A percentile compares a stretch with the other conserved stretches of the same genome.
phyloP scores from a whole-genome alignment of 2,888 invertebrate species.

The Eupithecia dodoneata region DNA sequence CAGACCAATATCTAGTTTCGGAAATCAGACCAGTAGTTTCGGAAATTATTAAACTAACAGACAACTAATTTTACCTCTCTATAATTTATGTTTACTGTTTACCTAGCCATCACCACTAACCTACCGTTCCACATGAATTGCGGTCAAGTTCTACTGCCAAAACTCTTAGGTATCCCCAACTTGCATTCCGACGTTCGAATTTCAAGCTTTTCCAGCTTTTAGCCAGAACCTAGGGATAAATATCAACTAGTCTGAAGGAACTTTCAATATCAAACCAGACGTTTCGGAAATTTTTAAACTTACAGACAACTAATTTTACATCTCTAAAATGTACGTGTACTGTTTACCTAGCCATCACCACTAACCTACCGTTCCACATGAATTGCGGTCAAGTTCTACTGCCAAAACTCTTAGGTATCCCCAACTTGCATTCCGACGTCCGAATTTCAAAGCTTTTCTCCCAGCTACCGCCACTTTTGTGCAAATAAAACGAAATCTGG shows the following conservation, averaged over 20 bases:
- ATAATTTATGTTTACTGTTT: background rate
- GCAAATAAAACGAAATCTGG: slow-evolving; percentile 24
- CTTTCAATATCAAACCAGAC: too few relatives aligned
- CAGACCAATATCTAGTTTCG: too few relatives aligned
- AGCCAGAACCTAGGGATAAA: too few relatives aligned
- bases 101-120: background rate
- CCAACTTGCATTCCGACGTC: slow-evolving; percentile 10
- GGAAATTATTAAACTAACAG: background rate
- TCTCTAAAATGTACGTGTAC: background rate
- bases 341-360: background rate
- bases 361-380: background rate
- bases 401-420: slow-evolving; percentile 2
- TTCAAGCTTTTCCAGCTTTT: slow-evolving; percentile 13
- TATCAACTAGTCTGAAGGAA: too few relatives aligned
- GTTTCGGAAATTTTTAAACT: background rate
- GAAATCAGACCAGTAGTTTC: too few relatives aligned
- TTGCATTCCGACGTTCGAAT: slow-evolving; percentile 15
- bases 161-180: slow-evolving; percentile 4
- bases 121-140: background rate
- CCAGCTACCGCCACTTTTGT: slow-evolving; percentile 20
- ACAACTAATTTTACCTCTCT: background rate
- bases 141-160: slow-evolving; percentile 3
- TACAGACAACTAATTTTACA: background rate
- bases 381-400: background rate
- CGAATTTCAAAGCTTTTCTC: slow-evolving; percentile 22